Conservation (phyloP, 2,888 invertebrate species). For the Eupithecia pulchellata region DNA sequence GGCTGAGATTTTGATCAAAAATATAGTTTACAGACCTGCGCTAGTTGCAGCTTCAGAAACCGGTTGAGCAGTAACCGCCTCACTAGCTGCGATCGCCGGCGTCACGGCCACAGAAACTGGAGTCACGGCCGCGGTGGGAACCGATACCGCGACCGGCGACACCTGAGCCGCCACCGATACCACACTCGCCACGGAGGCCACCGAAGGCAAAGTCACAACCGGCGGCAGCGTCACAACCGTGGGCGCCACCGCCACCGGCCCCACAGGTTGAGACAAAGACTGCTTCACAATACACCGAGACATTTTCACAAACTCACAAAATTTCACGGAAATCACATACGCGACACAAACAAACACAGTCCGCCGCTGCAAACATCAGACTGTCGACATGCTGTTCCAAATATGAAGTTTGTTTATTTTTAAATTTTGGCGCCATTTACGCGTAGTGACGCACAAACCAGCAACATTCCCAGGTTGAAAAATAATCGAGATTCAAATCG, state of each 20-base stretch:
- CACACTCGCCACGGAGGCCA: constrained; percentile 51
- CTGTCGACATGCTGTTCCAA: constrained; percentile 80
- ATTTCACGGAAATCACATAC: constrained; percentile 56
- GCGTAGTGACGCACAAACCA: constrained; percentile 67
- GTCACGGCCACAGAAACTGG: constrained; percentile 55
- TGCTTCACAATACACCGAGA: constrained; percentile 82
- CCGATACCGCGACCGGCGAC: constrained; percentile 41
- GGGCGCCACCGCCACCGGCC: constrained; percentile 47
- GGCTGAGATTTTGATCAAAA: neutral
- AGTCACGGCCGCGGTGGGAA: constrained; percentile 47
- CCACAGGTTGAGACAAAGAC: constrained; percentile 68
- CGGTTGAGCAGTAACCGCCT: constrained; percentile 46
- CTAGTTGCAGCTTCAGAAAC: constrained; percentile 52
- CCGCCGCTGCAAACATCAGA: constrained; percentile 77
- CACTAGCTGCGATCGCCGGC: constrained; percentile 46
- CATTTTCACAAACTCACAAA: constrained; percentile 55
- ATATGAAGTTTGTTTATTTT: constrained; percentile 83
- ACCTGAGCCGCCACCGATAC: constrained; percentile 49
- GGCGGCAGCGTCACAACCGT: constrained; percentile 40
- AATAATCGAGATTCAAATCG: constrained; percentile 44
- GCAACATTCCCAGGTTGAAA: constrained; percentile 56
- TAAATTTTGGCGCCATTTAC: constrained; percentile 82
- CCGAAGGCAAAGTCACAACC: constrained; percentile 33
- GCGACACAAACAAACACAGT: constrained; percentile 49
- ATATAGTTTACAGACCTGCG: constrained; percentile 55